These are phyloP conservation scores for Syrmaticus mikado DNA, from an alignment of 2,113 vertebrate species.

Conservation along the genomic window DNA sequence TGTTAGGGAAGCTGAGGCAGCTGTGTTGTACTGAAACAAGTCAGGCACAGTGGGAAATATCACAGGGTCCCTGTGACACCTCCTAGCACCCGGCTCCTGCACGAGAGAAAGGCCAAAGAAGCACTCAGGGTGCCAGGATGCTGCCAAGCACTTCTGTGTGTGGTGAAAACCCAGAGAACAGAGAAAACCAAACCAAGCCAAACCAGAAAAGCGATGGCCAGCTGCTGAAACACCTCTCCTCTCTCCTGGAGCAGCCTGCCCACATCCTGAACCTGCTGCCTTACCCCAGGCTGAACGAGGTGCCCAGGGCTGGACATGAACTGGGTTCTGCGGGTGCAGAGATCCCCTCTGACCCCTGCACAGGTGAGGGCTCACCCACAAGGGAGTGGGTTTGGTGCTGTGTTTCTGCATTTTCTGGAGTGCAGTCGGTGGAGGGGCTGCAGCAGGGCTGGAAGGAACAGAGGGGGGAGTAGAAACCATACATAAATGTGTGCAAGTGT, in stretches of 20 bases:
- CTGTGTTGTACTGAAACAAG: background rate
- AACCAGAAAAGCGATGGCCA: fast-evolving
- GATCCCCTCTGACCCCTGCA: background rate
- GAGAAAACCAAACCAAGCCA: background rate
- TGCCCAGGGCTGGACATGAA: background rate
- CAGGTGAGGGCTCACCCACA: background rate
- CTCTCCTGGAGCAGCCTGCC: background rate
- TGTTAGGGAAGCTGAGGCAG: background rate
- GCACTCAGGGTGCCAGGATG: background rate
- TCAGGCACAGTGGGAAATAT: background rate
- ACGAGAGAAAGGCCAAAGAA: background rate
- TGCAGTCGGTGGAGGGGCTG: no score
- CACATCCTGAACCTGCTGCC: background rate
- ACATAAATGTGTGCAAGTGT: background rate
- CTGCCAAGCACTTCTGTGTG: background rate
- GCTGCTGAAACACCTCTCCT: background rate
- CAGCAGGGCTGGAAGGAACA: background rate
- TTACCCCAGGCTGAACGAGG: conserved; percentile 32
- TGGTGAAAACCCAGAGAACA: background rate
- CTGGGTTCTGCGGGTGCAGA: background rate
- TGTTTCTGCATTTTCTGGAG: fast-evolving
- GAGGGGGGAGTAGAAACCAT: fast-evolving
- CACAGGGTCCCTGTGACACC: background rate
- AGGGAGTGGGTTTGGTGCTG: fast-evolving
- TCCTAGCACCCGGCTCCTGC: background rate